Conservation (phyloP, 2,113 vertebrate genomes). For the Morone saxatilis region DNA sequence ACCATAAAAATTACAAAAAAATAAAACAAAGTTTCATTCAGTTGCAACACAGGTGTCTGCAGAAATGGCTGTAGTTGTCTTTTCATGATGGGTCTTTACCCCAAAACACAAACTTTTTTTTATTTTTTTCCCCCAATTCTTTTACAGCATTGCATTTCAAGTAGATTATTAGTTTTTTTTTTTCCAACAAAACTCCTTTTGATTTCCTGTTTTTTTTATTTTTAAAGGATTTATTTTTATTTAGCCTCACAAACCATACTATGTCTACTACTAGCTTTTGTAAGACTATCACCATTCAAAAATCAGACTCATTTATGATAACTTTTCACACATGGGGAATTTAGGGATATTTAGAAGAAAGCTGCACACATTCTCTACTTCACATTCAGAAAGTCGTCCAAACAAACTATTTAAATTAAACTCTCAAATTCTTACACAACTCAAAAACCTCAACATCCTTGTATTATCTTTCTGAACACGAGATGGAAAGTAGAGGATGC, state of each 20-base stretch:
- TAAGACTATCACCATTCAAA: slow-evolving; percentile 85
- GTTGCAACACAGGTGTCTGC: slow-evolving; percentile 62
- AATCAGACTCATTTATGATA: slow-evolving; percentile 88
- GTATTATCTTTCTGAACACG: slow-evolving; percentile 85
- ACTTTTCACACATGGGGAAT: slow-evolving; percentile 85
- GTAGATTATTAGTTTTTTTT: slow-evolving; percentile 66
- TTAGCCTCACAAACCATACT: slow-evolving; percentile 87
- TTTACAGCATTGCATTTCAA: slow-evolving; percentile 74
- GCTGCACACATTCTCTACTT: slow-evolving; percentile 86
- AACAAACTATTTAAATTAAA: slow-evolving; percentile 79
- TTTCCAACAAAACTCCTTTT: slow-evolving; percentile 79
- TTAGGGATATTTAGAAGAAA: slow-evolving; percentile 81
- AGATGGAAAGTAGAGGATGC: slow-evolving; percentile 80
- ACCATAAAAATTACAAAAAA: slow-evolving; percentile 64
- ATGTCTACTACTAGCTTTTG: slow-evolving; percentile 73
- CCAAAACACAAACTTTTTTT: slow-evolving; percentile 46
- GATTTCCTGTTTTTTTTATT: slow-evolving; percentile 65
- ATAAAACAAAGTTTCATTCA: slow-evolving; percentile 52
- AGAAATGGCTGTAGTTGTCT: slow-evolving; percentile 62
- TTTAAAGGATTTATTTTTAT: slow-evolving; percentile 39
- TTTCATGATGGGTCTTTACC: slow-evolving; percentile 50
- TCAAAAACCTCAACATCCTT: slow-evolving; percentile 60
- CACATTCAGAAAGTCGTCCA: slow-evolving; percentile 88
- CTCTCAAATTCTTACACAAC: slow-evolving; percentile 69
- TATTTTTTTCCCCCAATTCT: slow-evolving; percentile 27